phyloP scores from a whole-genome alignment of 2,888 invertebrate species.

The Cosmorhoe ocellata region DNA sequence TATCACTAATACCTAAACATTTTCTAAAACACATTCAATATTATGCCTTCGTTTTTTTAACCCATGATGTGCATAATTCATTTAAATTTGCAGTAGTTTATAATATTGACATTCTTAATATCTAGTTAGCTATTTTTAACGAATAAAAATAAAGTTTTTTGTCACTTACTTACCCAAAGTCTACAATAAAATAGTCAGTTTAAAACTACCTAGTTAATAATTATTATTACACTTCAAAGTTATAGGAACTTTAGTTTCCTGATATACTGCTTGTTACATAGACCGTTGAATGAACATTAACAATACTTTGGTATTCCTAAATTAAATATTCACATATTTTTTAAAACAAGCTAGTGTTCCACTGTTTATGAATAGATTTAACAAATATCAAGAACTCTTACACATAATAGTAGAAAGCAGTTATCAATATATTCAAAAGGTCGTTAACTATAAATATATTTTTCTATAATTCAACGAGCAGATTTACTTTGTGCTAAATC shows the following conservation, averaged over 20 bases:
- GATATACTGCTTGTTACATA: constrained; percentile 43
- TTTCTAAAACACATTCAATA: background rate
- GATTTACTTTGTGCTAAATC: constrained; percentile 60
- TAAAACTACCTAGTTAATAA: constrained; percentile 4
- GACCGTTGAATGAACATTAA: constrained; percentile 37
- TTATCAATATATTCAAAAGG: background rate
- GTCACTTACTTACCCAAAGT: no score
- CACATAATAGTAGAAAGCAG: background rate
- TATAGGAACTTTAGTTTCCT: constrained; percentile 65
- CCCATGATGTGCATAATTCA: no score
- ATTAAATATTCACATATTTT: constrained; percentile 15
- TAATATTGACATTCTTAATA: no score
- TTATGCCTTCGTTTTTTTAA: no score
- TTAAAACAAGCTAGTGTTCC: no score
- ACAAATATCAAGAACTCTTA: background rate
- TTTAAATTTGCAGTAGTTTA: no score
- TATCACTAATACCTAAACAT: background rate
- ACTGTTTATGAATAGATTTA: no score
- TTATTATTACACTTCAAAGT: constrained; percentile 31
- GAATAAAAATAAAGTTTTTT: no score
- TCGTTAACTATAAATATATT: constrained; percentile 20
- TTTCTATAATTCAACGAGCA: constrained; percentile 9
- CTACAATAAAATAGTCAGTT: background rate
- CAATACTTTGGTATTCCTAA: constrained; percentile 62
- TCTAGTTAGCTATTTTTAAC: no score